Evolutionary conservation across 2,888 invertebrate species (phyloP), one percentile per base, ranked within the genome.

Genomic region (Scaptomyza caliginosa): DNA sequence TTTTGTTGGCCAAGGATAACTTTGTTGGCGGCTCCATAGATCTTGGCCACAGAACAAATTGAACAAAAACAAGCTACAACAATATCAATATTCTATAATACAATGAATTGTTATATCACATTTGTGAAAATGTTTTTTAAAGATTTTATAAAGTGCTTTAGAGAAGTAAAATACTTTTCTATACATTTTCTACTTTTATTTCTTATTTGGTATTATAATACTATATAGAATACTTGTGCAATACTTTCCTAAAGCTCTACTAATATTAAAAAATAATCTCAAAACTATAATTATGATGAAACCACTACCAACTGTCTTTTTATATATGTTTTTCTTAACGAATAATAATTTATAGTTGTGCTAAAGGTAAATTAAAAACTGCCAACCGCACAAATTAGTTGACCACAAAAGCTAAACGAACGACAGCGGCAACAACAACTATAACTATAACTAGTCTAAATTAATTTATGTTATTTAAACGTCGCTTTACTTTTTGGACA

Each of bases 391-490:
- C 64, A 84, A 74, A 84, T 84, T 68, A 74, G 75, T 69, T 45
- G 38, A 46, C 82, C 79, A 60, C 85, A 80, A 72, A 78, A 59
- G 50, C 58, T 60, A 24, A 56, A 67, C 34, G 34, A 34, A 32
- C 46, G 50, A 45, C 55, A 57, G 51, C 52, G 26, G 11, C 36
- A 49, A 42, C 32, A 32, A n/a, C 52, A 57, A 46, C 52, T 43
- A 40, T 55, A 55, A 57, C 67, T 64, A 71, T 56, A 72, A 67
- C 71, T 71, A 79, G 71, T 73, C 64, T 51, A 71, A 80, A 77
- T 83, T 84, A 86, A 83, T 86, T 86, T 65, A 81, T 83, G 74
- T 75, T 78, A 77, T 84, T 86, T 73, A 56, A 84, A 57, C 60
- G 75, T 63, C 75, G 67, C 54, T 68, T 65, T 65, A 65, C 34